Conservation (phyloP, 2,113 vertebrate genomes). For the Fukomys damarensis region DNA sequence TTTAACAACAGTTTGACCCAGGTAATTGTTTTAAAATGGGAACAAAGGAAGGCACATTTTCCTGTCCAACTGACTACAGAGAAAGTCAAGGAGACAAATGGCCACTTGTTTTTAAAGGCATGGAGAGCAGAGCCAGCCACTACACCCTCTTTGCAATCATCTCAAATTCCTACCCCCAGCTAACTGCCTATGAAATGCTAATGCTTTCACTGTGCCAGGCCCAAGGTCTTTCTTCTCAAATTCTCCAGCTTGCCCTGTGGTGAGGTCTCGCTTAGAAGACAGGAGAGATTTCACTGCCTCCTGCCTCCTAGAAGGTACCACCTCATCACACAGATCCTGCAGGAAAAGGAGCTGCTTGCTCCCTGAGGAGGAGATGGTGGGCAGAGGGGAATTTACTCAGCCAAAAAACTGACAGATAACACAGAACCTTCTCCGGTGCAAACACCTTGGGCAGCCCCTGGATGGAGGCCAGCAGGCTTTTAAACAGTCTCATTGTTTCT, state of each 20-base stretch:
- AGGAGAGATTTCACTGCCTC: neutral
- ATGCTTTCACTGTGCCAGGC: neutral
- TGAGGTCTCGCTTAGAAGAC: neutral
- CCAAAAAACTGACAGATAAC: constrained; percentile 6
- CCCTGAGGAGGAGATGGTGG: neutral
- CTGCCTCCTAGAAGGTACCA: neutral
- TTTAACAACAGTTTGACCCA: constrained; percentile 2
- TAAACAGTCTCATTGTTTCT: constrained; percentile 71
- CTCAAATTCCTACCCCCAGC: neutral
- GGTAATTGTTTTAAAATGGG: constrained; percentile 43
- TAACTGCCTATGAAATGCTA: neutral
- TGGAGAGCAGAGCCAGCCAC: neutral
- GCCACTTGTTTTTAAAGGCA: neutral
- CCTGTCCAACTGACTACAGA: neutral
- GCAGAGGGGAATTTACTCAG: neutral
- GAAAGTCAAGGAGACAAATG: neutral
- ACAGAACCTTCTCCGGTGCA: neutral
- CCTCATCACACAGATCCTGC: neutral
- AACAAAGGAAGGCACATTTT: constrained; percentile 36
- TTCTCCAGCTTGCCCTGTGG: neutral
- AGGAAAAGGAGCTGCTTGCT: neutral
- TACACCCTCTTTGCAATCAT: neutral
- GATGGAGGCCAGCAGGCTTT: constrained; percentile 37
- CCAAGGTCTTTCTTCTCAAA: neutral
- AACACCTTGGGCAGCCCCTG: constrained; percentile 41